Evolutionary conservation across 2,888 invertebrate genomes (phyloP), one percentile per base, ranked within the genome.

Genomic region (Chydorus sphaericus): DNA sequence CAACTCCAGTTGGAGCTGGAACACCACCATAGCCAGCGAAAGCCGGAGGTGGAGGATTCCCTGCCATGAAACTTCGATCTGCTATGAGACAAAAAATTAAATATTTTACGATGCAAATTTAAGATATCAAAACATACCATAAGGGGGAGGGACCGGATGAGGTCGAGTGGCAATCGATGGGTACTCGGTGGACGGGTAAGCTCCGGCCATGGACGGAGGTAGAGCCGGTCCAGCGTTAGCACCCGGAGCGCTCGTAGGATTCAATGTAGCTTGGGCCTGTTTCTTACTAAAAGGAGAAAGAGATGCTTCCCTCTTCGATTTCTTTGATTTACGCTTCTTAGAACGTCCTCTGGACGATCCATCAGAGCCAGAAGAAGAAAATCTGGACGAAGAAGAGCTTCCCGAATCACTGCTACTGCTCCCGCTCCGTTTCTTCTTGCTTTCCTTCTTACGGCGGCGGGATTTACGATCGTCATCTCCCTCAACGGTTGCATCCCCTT

Each of bases 201-300:
- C 14, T 23, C 30, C 5, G 16, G 54, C 26, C 18, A 26, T 23
- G 2, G 14, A 5, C 3, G 44, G 8, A 26, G 54, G 39, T 30
- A 33, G 44, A n/a, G 6, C 39, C 38, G 36, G 29, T 1, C 29
- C 30, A 11, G 26, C 48, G 48, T 33, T 30, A 39, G 44, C 31
- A 55, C 29, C 51, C 8, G 36, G 33, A 23, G 28, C 52, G 23
- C 29, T 48, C 6, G 44, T 14, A 7, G 79, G 78, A 56, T 80
- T 75, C 70, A 82, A 75, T n/a, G n/a, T n/a, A n/a, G n/a, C n/a
- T 72, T 81, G 75, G 23, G 83, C 85, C 83, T 87, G 84, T 11
- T 86, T 79, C 67, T 87, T 87, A 70, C 85, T 86, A 30, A 87
- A 73, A 1, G 87, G 87, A 31, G 86, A 87, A 52, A 86, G 70